phyloP scores from a whole-genome alignment of 2,113 vertebrate species.

The Sinocyclocheilus maitianheensis region DNA sequence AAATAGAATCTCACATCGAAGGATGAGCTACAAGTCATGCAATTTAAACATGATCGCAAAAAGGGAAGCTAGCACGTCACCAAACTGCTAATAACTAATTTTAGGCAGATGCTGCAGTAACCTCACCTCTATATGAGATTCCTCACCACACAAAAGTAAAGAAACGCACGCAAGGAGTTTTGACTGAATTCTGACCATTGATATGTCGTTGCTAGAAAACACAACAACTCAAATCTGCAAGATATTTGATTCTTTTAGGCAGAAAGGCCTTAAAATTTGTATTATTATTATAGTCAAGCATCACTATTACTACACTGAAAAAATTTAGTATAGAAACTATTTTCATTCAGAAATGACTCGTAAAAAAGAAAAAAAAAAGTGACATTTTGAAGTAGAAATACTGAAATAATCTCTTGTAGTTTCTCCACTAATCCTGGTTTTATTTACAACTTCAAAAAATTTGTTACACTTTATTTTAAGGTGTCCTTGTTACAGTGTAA shows the following conservation, averaged over 20 bases:
- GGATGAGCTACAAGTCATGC: constrained; percentile 60
- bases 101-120: constrained; percentile 59
- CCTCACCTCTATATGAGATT: constrained; percentile 69
- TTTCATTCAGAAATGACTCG: not conserved
- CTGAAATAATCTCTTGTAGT: too few relatives aligned
- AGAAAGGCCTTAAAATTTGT: not conserved
- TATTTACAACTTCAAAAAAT: too few relatives aligned
- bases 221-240: not conserved
- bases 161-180: constrained; percentile 20
- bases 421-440: too few relatives aligned
- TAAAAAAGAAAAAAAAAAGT: too few relatives aligned
- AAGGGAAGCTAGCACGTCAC: constrained; percentile 67
- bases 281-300: not conserved
- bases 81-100: constrained; percentile 68
- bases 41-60: constrained; percentile 67
- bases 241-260: not conserved
- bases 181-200: not conserved
- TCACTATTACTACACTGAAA: not conserved
- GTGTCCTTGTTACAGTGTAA: too few relatives aligned
- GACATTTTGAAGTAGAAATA: too few relatives aligned
- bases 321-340: not conserved
- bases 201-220: not conserved
- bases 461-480: too few relatives aligned
- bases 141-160: constrained; percentile 61
- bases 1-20: constrained; percentile 58